Base-by-base conservation (phyloP, 2,888 invertebrate species). In the Chouioia cunea region DNA sequence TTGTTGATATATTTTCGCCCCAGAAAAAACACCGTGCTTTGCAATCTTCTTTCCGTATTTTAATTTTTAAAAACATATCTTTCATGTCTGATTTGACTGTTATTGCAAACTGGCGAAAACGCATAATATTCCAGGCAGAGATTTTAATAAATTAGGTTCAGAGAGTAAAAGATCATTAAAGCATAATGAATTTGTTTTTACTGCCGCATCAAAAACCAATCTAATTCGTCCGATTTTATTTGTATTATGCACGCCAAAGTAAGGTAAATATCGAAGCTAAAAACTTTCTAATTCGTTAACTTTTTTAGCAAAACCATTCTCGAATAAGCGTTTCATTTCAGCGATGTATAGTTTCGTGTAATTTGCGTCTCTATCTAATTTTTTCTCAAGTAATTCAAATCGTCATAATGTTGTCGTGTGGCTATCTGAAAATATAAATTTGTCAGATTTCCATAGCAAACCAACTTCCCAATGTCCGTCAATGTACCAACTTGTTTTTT, bases 1-100 rank as follows among this genome's bases (percentile, higher is more conserved):
- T 44, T 66, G 43, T n/a, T 4, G 22, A 8, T 15, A 22, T 8
- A 4, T 22, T 56, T 0, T 48, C 48, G 2, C 65, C 23, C 65
- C 65, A 65, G 2, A 65, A 14, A 47, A 64, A 65, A 2, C 54
- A 23, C 47, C 56, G 65, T 15, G 46, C 47, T 4, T 65, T n/a
- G 18, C 27, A 20, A 54, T 65, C 65, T 46, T 36, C 23, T 12
- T 27, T 12, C 10, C 23, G 43, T 4, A 57, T 65, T 18, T 36
- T 47, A 14, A 65, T 57, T 43, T 57, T 56, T 27, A 65, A n/a
- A 16, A 65, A 65, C 57, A 65, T 65, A 27, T 65, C 27, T 23
- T 23, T 16, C 6, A 65, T 57, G 36, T 65, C 65, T 22, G 27
- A 23, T 65, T 65, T 57, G 22, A 62, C n/a, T 6, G 50, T 27